Evolutionary conservation across 2,888 invertebrate species (phyloP), one percentile per base, ranked within the genome.

Genomic region (Agrilus mali): DNA sequence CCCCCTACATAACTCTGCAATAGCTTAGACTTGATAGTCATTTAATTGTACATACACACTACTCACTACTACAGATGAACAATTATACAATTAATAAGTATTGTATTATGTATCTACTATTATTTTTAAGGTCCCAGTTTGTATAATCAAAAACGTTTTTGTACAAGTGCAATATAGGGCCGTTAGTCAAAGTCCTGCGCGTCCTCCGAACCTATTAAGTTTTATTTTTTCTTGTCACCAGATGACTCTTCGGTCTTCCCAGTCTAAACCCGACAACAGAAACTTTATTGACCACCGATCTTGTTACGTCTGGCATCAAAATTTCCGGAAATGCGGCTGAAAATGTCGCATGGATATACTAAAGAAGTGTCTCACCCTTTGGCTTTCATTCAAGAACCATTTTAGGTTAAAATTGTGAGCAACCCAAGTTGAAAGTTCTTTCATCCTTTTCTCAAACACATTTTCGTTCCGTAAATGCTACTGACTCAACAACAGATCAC

Each of bases 221-320:
- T 65, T 63, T 59, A 54, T 61, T 56, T 27, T 52, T 55, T 56
- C 64, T 58, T 55, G 59, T 61, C 65, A 64, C 65, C 66, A 65
- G 64, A 58, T 63, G 65, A 62, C 64, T 63, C 53, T 59, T 63
- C 57, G 60, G 66, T 67, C 67, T 67, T 67, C 66, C 67, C 66
- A 58, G 57, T 59, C 55, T 54, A 49, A 52, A 54, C 66, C 65
- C 67, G 66, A 64, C 66, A 66, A 65, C 66, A 61, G 57, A 49
- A 45, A 56, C 54, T 47, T 51, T 46, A 44, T 41, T 49, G 49
- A 60, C 63, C 63, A 65, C 63, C 60, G 55, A 54, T 50, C 50
- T 50, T 48, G 48, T 52, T 60, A 55, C 47, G 47, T 65, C 65
- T 60, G 65, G 64, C 64, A 58, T 65, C 66, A 57, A 67, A 67